phyloP scores from a whole-genome alignment of 2,888 invertebrate genomes.

The Parnassius glacialis region DNA sequence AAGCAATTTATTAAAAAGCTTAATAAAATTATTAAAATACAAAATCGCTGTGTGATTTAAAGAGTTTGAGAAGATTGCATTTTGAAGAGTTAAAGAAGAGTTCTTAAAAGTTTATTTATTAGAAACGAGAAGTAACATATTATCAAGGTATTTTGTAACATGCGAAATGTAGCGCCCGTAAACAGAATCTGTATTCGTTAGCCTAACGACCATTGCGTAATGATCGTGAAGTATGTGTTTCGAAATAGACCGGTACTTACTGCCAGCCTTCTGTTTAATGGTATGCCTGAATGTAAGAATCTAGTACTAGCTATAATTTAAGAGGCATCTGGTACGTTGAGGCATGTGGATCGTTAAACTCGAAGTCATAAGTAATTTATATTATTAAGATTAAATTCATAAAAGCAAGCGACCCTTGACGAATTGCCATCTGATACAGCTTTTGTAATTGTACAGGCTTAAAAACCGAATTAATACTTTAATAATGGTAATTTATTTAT shows the following conservation, averaged over 20 bases:
- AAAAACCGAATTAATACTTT: background rate
- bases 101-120: too few relatives aligned
- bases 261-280: slow-evolving; percentile 63
- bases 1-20: too few relatives aligned
- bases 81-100: too few relatives aligned
- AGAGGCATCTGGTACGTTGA: slow-evolving; percentile 47
- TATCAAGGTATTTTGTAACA: too few relatives aligned
- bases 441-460: slow-evolving; percentile 1
- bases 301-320: slow-evolving; percentile 47
- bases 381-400: background rate
- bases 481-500: too few relatives aligned
- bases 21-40: too few relatives aligned
- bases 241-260: slow-evolving; percentile 55
- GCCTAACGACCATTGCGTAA: slow-evolving; percentile 55
- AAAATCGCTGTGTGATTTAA: too few relatives aligned
- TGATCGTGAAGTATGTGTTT: slow-evolving; percentile 49
- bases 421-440: slow-evolving; percentile 18
- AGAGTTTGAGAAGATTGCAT: too few relatives aligned
- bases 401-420: slow-evolving; percentile 16
- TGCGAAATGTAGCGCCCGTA: slow-evolving; percentile 17
- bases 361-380: slow-evolving; percentile 29
- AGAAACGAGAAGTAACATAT: too few relatives aligned
- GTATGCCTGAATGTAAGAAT: slow-evolving; percentile 51
- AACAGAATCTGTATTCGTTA: slow-evolving; percentile 53
- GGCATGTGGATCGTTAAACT: slow-evolving; percentile 27